Evolutionary conservation across 2,113 vertebrate genomes (phyloP).

Genomic region (Orthonyx spaldingii): DNA sequence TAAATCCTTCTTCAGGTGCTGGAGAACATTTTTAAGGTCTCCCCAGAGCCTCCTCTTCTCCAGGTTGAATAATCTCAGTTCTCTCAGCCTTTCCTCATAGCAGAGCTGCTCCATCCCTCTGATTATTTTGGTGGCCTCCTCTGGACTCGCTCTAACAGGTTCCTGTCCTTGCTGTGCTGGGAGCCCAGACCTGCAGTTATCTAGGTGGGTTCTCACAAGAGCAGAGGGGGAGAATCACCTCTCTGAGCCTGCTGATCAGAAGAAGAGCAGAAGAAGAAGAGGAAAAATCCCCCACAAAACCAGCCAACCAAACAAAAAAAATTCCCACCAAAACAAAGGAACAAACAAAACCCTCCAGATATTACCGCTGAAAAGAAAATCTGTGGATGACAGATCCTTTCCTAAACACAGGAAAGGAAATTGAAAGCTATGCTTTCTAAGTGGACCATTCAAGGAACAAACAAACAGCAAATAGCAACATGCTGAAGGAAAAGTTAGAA

Average conservation of each 20-base stretch:
- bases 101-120: neutral
- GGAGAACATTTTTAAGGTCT: neutral
- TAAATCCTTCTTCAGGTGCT: neutral
- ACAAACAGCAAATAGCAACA: neutral
- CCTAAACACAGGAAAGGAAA: neutral
- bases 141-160: neutral
- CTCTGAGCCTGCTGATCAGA: neutral
- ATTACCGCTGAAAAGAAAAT: neutral
- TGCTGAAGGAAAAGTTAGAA: neutral
- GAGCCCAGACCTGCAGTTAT: neutral
- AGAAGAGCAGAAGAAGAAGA: neutral
- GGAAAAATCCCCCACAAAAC: neutral
- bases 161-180: neutral
- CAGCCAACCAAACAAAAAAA: neutral
- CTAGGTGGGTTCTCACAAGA: neutral
- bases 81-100: neutral
- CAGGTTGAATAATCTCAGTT: accelerated
- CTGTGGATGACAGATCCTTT: neutral
- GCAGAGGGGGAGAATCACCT: neutral
- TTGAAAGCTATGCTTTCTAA: neutral
- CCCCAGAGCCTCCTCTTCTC: accelerated
- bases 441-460: neutral
- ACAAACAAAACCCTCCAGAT: neutral
- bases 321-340: neutral
- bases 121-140: neutral